phyloP scores from a whole-genome alignment of 2,113 vertebrate genomes.

The Dolichotis patagonum region DNA sequence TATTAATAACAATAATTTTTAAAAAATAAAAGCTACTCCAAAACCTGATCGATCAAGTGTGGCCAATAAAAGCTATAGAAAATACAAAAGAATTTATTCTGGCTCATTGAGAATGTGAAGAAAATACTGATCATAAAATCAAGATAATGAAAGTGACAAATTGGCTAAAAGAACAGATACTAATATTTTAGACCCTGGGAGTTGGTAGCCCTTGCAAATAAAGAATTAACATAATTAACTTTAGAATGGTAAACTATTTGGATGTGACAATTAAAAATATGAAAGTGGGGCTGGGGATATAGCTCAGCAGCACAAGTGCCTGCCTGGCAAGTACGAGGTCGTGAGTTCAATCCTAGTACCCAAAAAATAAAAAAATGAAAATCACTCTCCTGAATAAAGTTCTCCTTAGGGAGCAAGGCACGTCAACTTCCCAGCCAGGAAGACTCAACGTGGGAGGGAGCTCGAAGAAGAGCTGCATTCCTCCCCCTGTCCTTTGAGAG shows the following conservation, averaged over 20 bases:
- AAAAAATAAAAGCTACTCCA: background rate
- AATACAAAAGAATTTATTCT: slow-evolving; percentile 40
- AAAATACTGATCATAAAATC: background rate
- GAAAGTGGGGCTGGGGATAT: background rate
- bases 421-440: background rate
- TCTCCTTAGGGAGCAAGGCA: slow-evolving; percentile 17
- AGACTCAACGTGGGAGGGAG: background rate
- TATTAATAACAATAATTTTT: too few relatives aligned
- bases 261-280: slow-evolving; percentile 7
- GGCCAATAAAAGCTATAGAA: slow-evolving; percentile 22
- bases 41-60: background rate
- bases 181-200: slow-evolving; percentile 38
- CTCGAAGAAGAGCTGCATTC: background rate
- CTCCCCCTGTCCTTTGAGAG: background rate
- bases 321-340: too few relatives aligned
- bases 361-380: slow-evolving; percentile 35
- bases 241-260: slow-evolving; percentile 7
- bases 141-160: slow-evolving; percentile 41
- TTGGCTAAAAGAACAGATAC: background rate
- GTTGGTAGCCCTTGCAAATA: background rate
- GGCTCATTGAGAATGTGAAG: background rate
- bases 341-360: too few relatives aligned
- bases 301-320: too few relatives aligned
- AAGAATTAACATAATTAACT: background rate
- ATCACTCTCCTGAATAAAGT: background rate